Evolutionary conservation across 2,888 invertebrate genomes (phyloP).

Genomic region (Ormyrus rosae): DNA sequence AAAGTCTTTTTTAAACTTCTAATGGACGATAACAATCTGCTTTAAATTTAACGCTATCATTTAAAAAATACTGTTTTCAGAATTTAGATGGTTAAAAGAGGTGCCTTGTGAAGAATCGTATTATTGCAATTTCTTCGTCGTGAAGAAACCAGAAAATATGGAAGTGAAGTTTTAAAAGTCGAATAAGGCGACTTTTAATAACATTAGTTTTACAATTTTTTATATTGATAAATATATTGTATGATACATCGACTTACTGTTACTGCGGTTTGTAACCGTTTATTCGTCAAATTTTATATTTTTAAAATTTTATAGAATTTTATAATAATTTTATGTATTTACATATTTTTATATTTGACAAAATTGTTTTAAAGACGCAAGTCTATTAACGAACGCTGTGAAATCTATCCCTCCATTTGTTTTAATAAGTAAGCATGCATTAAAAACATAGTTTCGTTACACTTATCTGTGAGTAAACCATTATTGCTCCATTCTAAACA

Average conservation of each 20-base stretch:
- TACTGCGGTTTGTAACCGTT: constrained; percentile 34
- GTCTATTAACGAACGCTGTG: constrained; percentile 49
- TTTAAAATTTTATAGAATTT: constrained; percentile 55
- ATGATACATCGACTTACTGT: constrained; percentile 44
- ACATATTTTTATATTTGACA: constrained; percentile 38
- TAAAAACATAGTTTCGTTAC: constrained; percentile 34
- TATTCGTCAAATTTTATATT: constrained; percentile 49
- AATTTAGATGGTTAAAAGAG: constrained; percentile 45
- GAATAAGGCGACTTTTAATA: constrained; percentile 32
- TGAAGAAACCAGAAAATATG: constrained; percentile 24
- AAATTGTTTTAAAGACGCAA: constrained; percentile 41
- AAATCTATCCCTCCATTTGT: constrained; percentile 49
- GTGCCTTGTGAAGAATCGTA: constrained; percentile 43
- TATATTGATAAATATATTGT: constrained; percentile 48
- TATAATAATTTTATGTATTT: constrained; percentile 24
- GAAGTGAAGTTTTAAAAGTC: constrained; percentile 38
- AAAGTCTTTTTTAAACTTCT: constrained; percentile 67
- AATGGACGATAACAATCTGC: neutral
- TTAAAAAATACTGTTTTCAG: constrained; percentile 51
- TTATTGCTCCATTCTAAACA: constrained; percentile 47
- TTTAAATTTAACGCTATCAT: constrained; percentile 30
- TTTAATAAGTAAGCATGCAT: constrained; percentile 42
- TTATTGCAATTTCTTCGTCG: constrained; percentile 38
- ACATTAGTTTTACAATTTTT: constrained; percentile 36
- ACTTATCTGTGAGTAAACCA: constrained; percentile 62